These are phyloP conservation scores for Sinopyrophorus schimmeli DNA, from an alignment of 2,888 invertebrate genomes.

Conservation along the genomic window DNA sequence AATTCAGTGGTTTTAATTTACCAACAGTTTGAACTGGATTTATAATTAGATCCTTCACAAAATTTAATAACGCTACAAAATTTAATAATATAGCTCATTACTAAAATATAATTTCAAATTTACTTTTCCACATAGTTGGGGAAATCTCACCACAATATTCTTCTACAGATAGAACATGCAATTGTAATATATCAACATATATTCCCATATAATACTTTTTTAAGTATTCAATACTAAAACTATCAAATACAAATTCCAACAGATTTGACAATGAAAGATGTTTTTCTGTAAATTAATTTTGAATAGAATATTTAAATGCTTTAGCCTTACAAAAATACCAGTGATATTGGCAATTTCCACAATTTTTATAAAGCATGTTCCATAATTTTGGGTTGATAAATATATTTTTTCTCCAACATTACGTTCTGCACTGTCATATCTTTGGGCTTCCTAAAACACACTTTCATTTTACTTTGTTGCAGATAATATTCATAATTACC, in stretches of 20 bases:
- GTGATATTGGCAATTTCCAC: too few relatives aligned
- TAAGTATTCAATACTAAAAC: conserved; percentile 49
- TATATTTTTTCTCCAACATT: too few relatives aligned
- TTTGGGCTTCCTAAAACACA: too few relatives aligned
- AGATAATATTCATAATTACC: too few relatives aligned
- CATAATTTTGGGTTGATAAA: too few relatives aligned
- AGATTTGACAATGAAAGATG: conserved; percentile 54
- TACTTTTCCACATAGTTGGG: conserved; percentile 63
- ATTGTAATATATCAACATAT: conserved; percentile 61
- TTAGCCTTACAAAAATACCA: too few relatives aligned
- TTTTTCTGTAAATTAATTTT: conserved; percentile 44
- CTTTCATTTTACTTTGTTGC: too few relatives aligned
- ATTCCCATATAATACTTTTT: conserved; percentile 55
- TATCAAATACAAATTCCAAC: conserved; percentile 53
- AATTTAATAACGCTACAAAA: conserved; percentile 28
- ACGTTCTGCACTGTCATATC: too few relatives aligned
- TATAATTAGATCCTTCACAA: conserved; percentile 20
- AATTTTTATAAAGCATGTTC: too few relatives aligned
- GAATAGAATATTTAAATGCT: too few relatives aligned
- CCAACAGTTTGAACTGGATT: conserved; percentile 6
- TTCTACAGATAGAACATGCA: conserved; percentile 59
- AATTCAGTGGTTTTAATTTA: conserved; percentile 37
- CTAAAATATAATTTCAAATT: conserved; percentile 29
- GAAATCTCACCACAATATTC: conserved; percentile 59
- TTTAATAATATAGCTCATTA: conserved; percentile 6